A percentile compares a stretch with the other conserved stretches of the same genome.
phyloP scores from a whole-genome alignment of 1,140 invertebrate species.

The Drosophila ironensis region DNA sequence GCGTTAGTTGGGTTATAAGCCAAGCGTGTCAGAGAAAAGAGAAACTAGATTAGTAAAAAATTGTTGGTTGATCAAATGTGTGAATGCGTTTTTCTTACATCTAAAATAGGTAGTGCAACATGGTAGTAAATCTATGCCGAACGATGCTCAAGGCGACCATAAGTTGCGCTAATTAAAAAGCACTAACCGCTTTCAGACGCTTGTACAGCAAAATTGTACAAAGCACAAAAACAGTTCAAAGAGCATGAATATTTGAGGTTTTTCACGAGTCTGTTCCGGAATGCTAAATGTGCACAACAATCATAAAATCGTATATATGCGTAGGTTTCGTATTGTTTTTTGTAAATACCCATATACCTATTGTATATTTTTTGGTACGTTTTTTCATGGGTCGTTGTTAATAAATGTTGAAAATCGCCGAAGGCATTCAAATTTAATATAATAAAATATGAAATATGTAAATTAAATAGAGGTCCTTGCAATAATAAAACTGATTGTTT shows the following conservation, averaged over 20 bases:
- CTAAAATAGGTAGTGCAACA: slow-evolving; percentile 7
- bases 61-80: slow-evolving; percentile 46
- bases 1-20: slow-evolving; percentile 76
- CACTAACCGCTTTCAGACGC: slow-evolving; percentile 8
- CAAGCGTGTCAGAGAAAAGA: slow-evolving; percentile 81
- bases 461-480: slow-evolving; percentile 5
- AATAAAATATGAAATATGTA: slow-evolving; percentile 25
- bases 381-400: slow-evolving; percentile 33
- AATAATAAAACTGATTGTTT: slow-evolving; percentile 13
- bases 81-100: slow-evolving; percentile 31
- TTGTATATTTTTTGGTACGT: background rate
- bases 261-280: slow-evolving; percentile 7
- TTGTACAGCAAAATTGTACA: slow-evolving; percentile 5
- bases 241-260: slow-evolving; percentile 43
- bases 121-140: too few species aligned
- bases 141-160: background rate
- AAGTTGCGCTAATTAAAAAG: slow-evolving; percentile 36
- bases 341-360: too few species aligned
- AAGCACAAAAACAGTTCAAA: slow-evolving; percentile 25
- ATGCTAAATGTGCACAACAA: slow-evolving; percentile 19
- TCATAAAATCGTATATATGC: background rate
- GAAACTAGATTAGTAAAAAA: slow-evolving; percentile 81
- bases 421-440: slow-evolving; percentile 52
- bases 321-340: background rate
- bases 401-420: slow-evolving; percentile 30